Percentiles rank a stretch among this genome's conserved stretches.
Conservation (phyloP, 2,113 vertebrate species). For the Corythornis cristatus region DNA sequence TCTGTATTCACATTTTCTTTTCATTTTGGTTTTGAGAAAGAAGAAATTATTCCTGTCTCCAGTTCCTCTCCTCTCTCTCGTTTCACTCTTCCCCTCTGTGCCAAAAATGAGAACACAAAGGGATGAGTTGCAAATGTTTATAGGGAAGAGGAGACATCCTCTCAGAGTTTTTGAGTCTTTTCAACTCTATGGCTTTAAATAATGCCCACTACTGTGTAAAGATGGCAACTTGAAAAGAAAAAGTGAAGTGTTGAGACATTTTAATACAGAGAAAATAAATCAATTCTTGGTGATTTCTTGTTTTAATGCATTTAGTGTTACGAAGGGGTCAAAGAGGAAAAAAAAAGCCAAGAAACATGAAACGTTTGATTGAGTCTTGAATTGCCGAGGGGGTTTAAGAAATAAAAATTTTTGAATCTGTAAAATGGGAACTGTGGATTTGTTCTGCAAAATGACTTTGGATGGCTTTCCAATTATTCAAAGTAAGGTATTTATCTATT, state of each 20-base stretch:
- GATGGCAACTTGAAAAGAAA: constrained; percentile 17
- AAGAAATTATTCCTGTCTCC: constrained; percentile 48
- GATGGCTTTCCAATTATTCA: background rate
- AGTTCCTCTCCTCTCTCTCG: background rate
- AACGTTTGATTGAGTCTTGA: background rate
- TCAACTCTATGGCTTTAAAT: constrained; percentile 13
- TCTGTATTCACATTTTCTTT: constrained; percentile 38
- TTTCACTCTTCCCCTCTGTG: background rate
- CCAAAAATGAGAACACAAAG: constrained; percentile 13
- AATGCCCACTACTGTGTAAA: background rate
- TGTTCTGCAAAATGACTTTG: background rate
- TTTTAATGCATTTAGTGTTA: constrained; percentile 21
- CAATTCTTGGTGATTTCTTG: constrained; percentile 21
- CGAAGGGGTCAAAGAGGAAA: constrained; percentile 1
- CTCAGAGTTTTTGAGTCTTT: background rate
- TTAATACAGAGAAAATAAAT: background rate
- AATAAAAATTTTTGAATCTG: background rate
- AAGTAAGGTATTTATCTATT: background rate
- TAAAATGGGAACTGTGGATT: background rate
- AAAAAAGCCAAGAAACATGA: background rate
- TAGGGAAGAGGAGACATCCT: background rate
- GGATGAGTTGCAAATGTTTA: constrained; percentile 24
- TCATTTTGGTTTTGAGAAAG: constrained; percentile 22
- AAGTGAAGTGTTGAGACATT: constrained; percentile 1
- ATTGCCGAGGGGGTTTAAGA: background rate